These are phyloP conservation scores for Mormyrus iriodes DNA, from an alignment of 2,113 vertebrate species.

Conservation along the genomic window DNA sequence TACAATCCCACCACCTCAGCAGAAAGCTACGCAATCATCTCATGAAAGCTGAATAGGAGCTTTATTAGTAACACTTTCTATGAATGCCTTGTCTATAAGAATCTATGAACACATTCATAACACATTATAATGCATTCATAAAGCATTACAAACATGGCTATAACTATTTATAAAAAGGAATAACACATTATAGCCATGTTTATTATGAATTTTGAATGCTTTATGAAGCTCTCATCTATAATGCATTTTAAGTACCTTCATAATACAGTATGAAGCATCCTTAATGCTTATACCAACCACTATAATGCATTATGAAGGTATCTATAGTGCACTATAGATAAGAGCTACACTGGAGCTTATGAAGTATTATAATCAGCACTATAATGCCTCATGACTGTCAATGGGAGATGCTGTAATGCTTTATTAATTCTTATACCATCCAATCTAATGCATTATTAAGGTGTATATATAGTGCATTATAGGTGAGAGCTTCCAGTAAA, in stretches of 20 bases:
- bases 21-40: neutral
- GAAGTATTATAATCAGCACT: neutral
- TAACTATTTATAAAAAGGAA: neutral
- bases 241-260: neutral
- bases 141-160: neutral
- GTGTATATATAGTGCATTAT: neutral
- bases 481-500: neutral
- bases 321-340: neutral
- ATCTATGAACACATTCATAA: neutral
- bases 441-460: too few species aligned
- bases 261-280: neutral
- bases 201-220: neutral
- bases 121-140: neutral
- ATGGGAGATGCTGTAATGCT: too few species aligned
- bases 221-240: neutral
- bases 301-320: neutral
- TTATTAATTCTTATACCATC: too few species aligned
- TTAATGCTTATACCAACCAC: neutral
- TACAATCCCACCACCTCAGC: neutral
- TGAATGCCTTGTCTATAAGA: neutral
- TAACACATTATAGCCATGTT: neutral
- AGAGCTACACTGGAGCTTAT: neutral
- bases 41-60: neutral
- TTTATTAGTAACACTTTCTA: neutral
- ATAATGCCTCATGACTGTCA: too few species aligned